These are phyloP conservation scores for Anarsia innoxiella DNA, from an alignment of 2,888 invertebrate genomes.

Conservation along the genomic window DNA sequence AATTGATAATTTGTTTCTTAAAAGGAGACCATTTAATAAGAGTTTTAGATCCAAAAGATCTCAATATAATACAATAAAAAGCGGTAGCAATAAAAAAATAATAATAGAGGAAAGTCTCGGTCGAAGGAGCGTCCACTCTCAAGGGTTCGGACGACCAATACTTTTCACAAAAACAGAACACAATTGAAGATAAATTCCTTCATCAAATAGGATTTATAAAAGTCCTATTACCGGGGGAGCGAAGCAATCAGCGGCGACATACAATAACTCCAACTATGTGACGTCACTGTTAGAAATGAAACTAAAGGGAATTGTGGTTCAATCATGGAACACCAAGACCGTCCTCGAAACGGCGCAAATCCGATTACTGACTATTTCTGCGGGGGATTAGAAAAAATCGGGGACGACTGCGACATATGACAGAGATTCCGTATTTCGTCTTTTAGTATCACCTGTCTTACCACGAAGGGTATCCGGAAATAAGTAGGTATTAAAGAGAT, in stretches of 20 bases:
- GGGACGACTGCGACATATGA: background rate
- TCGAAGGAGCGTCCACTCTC: too few relatives aligned
- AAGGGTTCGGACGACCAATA: too few relatives aligned
- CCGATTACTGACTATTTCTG: slow-evolving; percentile 14
- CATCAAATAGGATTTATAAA: slow-evolving; percentile 12
- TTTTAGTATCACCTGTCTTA: too few relatives aligned
- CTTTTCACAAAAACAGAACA: slow-evolving; percentile 4
- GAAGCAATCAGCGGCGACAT: slow-evolving; percentile 11
- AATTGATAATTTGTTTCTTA: too few relatives aligned
- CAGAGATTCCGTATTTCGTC: background rate
- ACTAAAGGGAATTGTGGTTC: slow-evolving; percentile 16
- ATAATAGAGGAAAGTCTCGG: too few relatives aligned
- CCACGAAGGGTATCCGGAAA: too few relatives aligned
- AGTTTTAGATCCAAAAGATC: too few relatives aligned
- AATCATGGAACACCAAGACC: slow-evolving; percentile 12
- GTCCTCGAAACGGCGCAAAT: slow-evolving; percentile 15
- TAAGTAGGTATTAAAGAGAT: too few relatives aligned
- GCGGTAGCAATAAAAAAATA: too few relatives aligned
- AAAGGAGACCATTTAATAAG: too few relatives aligned
- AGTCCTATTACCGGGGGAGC: slow-evolving; percentile 12
- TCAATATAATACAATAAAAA: too few relatives aligned
- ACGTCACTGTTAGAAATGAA: slow-evolving; percentile 8
- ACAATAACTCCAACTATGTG: slow-evolving; percentile 9
- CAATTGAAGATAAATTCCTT: slow-evolving; percentile 9
- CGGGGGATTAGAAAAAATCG: slow-evolving; percentile 12